Evolutionary conservation across 2,113 vertebrate species (phyloP).

Genomic region (Microcebus ravelobensis): DNA sequence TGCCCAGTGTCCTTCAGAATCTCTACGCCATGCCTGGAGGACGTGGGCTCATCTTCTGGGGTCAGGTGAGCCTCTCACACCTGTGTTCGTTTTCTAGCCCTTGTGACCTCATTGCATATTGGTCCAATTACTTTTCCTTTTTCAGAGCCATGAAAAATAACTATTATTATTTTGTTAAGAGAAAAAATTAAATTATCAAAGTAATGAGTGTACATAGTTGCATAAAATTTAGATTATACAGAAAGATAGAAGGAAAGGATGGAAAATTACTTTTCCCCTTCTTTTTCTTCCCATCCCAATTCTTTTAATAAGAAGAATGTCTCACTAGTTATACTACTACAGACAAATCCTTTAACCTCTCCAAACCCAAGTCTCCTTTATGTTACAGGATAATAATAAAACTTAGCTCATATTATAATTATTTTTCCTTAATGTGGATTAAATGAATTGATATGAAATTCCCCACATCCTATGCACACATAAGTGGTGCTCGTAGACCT

Average conservation of each 20-base stretch:
- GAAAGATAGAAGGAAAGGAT: not conserved
- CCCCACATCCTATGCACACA: not conserved
- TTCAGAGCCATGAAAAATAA: not conserved
- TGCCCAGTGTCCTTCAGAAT: fast-evolving
- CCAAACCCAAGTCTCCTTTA: not conserved
- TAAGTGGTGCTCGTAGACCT: not conserved
- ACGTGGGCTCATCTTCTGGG: not conserved
- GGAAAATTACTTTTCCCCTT: not conserved
- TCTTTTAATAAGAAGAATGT: constrained; percentile 32
- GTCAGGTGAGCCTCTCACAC: not conserved
- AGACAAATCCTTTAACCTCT: not conserved
- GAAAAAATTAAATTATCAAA: not conserved
- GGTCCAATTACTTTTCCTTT: not conserved
- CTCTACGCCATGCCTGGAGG: not conserved
- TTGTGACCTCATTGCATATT: not conserved
- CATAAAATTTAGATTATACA: not conserved
- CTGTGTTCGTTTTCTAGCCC: not conserved
- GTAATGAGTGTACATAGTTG: not conserved
- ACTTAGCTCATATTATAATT: not conserved
- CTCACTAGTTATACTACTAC: not conserved
- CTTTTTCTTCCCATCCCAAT: not conserved
- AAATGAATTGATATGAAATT: not conserved
- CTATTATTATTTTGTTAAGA: not conserved
- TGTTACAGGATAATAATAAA: not conserved
- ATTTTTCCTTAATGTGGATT: not conserved